phyloP scores from a whole-genome alignment of 2,888 invertebrate genomes.

The Blastobasis adustella region DNA sequence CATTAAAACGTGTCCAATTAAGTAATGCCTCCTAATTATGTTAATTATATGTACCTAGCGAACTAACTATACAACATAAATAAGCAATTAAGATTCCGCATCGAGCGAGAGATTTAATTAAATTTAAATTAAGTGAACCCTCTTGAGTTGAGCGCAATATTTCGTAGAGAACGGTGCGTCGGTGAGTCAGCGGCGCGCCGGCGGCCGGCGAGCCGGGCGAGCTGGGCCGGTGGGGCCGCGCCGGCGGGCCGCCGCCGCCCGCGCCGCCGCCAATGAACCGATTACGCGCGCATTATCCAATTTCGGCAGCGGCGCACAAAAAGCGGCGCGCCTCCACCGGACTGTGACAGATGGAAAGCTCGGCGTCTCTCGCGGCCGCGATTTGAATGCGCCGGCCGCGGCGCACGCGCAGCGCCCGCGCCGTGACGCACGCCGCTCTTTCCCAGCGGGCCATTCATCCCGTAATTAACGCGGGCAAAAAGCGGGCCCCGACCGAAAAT shows the following conservation, averaged over 20 bases:
- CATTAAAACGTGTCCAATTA: constrained; percentile 8
- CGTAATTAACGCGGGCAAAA: constrained; percentile 67
- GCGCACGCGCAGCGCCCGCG: constrained; percentile 4
- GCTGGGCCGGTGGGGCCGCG: neutral
- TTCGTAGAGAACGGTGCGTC: no score
- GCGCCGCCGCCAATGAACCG: neutral
- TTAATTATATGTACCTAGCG: constrained; percentile 9
- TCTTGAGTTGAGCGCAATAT: no score
- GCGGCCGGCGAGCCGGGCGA: neutral
- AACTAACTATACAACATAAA: constrained; percentile 13
- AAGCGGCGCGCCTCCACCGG: constrained; percentile 20
- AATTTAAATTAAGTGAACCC: neutral
- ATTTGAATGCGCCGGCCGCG: constrained; percentile 35
- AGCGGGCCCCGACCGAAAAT: constrained; percentile 54
- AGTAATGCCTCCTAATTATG: constrained; percentile 9
- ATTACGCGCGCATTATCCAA: neutral
- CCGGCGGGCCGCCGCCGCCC: neutral
- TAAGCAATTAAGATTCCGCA: constrained; percentile 11
- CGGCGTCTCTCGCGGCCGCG: constrained; percentile 17
- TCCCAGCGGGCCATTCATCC: constrained; percentile 48
- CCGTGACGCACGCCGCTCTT: constrained; percentile 18
- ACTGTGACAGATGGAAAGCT: constrained; percentile 35
- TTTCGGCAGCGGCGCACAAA: constrained; percentile 19
- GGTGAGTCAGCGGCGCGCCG: neutral
- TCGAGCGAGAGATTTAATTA: constrained; percentile 2